phyloP scores from a whole-genome alignment of 2,113 vertebrate species.

The Pterocles burchelli region DNA sequence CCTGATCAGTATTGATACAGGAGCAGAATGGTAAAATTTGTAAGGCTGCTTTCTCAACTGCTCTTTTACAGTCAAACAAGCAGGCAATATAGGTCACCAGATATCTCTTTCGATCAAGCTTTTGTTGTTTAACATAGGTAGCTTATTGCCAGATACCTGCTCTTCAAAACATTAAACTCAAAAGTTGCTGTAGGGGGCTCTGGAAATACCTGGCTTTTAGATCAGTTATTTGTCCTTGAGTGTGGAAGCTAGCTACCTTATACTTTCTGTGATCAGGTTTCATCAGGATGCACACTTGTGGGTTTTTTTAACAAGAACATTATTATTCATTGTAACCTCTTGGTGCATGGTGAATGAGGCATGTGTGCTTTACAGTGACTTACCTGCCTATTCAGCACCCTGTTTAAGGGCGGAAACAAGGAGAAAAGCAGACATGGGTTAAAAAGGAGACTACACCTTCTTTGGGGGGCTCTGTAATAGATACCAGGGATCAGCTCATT shows the following conservation, averaged over 20 bases:
- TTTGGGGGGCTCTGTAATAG: neutral
- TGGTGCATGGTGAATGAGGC: slow-evolving; percentile 2
- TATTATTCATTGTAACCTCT: slow-evolving; percentile 15
- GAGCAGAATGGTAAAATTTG: neutral
- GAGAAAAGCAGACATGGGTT: neutral
- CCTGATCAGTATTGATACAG: accelerated
- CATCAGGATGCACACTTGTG: neutral
- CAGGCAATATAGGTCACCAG: neutral
- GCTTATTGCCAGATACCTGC: neutral
- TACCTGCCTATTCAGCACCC: neutral
- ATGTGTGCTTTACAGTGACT: neutral
- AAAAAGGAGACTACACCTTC: neutral
- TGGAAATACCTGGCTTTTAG: neutral
- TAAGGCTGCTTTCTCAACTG: neutral
- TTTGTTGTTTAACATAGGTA: neutral
- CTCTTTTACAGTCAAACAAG: neutral
- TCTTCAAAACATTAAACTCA: neutral
- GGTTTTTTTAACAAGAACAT: slow-evolving; percentile 6
- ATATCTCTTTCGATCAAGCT: neutral
- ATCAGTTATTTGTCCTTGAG: neutral
- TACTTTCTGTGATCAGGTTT: neutral
- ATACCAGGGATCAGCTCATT: neutral
- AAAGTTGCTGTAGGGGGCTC: neutral
- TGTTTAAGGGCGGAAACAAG: neutral
- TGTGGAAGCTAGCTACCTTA: neutral